A percentile compares a stretch with the other conserved stretches of the same genome.
phyloP scores from a whole-genome alignment of 2,888 invertebrate species.

The Mesorhabditis belari region DNA sequence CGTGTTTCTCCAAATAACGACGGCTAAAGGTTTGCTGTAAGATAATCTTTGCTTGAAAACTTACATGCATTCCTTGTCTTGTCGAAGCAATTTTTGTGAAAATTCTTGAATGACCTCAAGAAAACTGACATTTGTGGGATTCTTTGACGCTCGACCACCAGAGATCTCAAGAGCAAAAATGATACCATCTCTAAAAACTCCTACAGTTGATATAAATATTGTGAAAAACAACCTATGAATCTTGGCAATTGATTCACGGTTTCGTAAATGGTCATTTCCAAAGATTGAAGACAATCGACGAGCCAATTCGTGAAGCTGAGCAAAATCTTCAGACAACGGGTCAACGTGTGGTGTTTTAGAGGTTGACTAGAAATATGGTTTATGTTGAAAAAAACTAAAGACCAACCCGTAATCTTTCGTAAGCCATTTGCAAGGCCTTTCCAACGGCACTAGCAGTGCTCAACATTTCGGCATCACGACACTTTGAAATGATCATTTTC shows the following conservation, averaged over 20 bases:
- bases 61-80: slow-evolving; percentile 68
- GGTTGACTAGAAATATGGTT: not conserved
- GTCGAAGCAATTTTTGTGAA: slow-evolving; percentile 85
- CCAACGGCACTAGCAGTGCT: slow-evolving; percentile 90
- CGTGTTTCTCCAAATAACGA: not conserved
- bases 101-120: slow-evolving; percentile 93
- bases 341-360: slow-evolving; percentile 16
- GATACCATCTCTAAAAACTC: slow-evolving; percentile 44
- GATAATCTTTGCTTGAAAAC: not conserved
- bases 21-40: not conserved
- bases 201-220: not conserved
- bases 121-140: slow-evolving; percentile 81
- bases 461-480: slow-evolving; percentile 92
- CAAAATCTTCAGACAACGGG: slow-evolving; percentile 43
- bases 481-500: slow-evolving; percentile 90
- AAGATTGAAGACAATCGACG: slow-evolving; percentile 75
- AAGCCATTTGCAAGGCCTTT: slow-evolving; percentile 80
- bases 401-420: slow-evolving; percentile 63
- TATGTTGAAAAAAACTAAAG: not conserved
- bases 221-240: slow-evolving; percentile 31
- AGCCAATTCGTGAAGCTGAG: slow-evolving; percentile 71
- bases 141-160: slow-evolving; percentile 56
- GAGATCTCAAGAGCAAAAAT: slow-evolving; percentile 73
- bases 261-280: slow-evolving; percentile 26
- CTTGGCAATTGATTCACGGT: slow-evolving; percentile 40